Base-by-base conservation (phyloP, 2,797 vertebrate genomes). In the Gadopsis marmoratus region DNA sequence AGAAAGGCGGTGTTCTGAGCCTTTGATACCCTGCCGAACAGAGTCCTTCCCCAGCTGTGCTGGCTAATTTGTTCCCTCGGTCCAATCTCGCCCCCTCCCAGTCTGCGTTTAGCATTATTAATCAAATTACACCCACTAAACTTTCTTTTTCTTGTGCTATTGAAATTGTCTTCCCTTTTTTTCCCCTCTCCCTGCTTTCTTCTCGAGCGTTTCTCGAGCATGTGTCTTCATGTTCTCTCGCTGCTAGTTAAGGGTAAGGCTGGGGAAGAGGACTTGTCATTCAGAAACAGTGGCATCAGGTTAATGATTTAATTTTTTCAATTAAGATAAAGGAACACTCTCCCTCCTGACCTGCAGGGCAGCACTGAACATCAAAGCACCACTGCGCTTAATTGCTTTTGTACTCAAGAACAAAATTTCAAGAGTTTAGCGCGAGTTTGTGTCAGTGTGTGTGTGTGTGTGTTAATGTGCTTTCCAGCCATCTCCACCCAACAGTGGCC, bases 241-340 rank as follows among this genome's bases (percentile, higher is more conserved):
- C 77, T 76, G 78, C 68, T 51, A 23, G 85, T 84, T 33, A 41
- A 83, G 75, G 78, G 41, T 19, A 39, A 59, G 62, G 62, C 66
- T 45, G 55, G 65, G 69, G 78, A 83, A 37, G 66, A 74, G 84
- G 88, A 92, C 89, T 91, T 91, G 88, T 90, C 90, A 84, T 87
- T 90, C 84, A 90, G 89, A 91, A 91, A 92, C 81, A 81, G 91
- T 92, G 87, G 91, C 92, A 92, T 95, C 94, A 94, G 92, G 95
- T 96, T 96, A 96, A 95, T 95, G 93, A 95, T 95, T 95, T 94
- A 81, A 92, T 95, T 95, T 96, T 96, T 95, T 95, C 93, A 95
- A 96, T 96, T 95, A 94, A 95, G 95, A 95, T 95, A 94, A 95
- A 95, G 93, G 73, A 87, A 76, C 92, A 90, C 91, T 92, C 88